Base-by-base conservation (phyloP, 2,888 invertebrate genomes). In the Cheilosia vernalis region DNA sequence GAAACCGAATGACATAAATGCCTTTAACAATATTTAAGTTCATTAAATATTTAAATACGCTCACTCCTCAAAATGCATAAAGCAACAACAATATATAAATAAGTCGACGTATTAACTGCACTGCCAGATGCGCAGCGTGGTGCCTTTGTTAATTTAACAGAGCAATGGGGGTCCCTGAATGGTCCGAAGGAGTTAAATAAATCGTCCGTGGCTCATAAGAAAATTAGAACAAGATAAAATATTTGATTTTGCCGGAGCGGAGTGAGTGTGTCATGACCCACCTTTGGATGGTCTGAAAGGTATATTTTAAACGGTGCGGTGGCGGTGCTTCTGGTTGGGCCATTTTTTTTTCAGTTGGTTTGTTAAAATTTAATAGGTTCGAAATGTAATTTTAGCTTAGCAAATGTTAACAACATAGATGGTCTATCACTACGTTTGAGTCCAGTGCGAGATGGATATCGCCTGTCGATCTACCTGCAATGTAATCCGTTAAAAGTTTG, bases 211-310 rank as follows among this genome's bases (percentile, higher is more conserved):
- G 73, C 79, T 74, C 84, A 79, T 79, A 84, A 74, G 84, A 84
- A 64, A 79, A 84, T 84, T 84, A 79, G 84, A 84, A 84, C 84
- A 79, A 84, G 79, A 84, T 84, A 79, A 84, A 84, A 79, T 79
- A 84, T 79, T 84, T 79, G 84, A 84, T 84, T 79, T 69, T 61
- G 79, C 63, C 56, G 63, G 37, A 30, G 30, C 30, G 9, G 30
- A 63, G 56, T 58, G 74, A 84, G 69, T 79, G 73, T 63, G 72
- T 61, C 58, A 64, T 78, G 83, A 61, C 78, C 83, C 66, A 83
- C 82, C 77, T 83, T 67, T 30, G 61, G 44, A 69, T 58, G 21
- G 53, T 15, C 40, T 7, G 5, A 67, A 30, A 42, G 44, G 24
- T 49, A 47, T 47, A 47, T 47, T 19, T 9, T 47, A 19, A 47